phyloP scores from a whole-genome alignment of 2,113 vertebrate genomes.

The Oreochromis niloticus region DNA sequence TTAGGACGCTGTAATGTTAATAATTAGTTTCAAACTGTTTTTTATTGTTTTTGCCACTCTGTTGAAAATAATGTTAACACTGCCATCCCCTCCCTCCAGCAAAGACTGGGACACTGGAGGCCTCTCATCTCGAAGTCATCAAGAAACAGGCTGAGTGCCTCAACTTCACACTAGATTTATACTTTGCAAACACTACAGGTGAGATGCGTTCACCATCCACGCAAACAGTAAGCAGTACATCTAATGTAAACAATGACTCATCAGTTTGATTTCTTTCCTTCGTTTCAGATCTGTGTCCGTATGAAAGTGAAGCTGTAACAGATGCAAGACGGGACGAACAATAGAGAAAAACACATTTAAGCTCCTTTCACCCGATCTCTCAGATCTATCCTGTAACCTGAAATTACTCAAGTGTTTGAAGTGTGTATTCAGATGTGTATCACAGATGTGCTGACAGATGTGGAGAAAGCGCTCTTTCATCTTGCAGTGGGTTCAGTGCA shows the following conservation, averaged over 20 bases:
- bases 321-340: neutral
- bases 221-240: neutral
- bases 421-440: neutral
- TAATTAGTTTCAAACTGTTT: neutral
- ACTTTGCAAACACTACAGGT: constrained; percentile 1
- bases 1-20: neutral
- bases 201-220: neutral
- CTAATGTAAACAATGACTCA: neutral
- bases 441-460: neutral
- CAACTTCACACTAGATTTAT: neutral
- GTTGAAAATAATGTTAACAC: neutral
- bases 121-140: neutral
- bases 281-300: constrained; percentile 42
- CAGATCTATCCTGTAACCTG: neutral
- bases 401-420: neutral
- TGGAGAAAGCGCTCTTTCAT: neutral
- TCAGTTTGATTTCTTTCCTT: neutral
- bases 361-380: neutral
- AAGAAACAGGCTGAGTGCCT: constrained; percentile 45
- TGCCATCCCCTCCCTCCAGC: neutral
- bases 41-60: neutral
- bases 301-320: neutral
- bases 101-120: neutral
- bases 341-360: neutral
- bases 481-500: neutral